Conservation (phyloP, 2,113 vertebrate genomes). For the Charadrius vociferus region DNA sequence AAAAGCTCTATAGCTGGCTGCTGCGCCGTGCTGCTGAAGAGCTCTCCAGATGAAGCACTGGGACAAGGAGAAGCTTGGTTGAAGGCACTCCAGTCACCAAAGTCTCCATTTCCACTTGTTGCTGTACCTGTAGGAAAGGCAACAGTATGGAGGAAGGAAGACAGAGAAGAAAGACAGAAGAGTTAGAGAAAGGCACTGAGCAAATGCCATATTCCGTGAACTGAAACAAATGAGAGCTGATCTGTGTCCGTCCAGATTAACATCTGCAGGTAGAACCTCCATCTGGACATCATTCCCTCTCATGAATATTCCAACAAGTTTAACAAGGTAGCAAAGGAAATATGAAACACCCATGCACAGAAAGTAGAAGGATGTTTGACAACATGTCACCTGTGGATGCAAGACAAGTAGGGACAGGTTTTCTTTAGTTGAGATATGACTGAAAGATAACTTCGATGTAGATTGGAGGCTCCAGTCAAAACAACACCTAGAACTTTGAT, state of each 20-base stretch:
- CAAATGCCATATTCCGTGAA: conserved; percentile 60
- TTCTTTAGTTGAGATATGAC: background rate
- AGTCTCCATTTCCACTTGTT: conserved; percentile 87
- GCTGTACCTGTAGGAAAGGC: conserved; percentile 66
- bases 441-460: background rate
- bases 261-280: conserved; percentile 86
- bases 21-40: conserved; percentile 71
- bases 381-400: conserved; percentile 35
- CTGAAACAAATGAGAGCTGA: conserved; percentile 87
- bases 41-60: conserved; percentile 67
- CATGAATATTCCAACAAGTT: conserved; percentile 87
- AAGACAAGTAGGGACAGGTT: conserved; percentile 25
- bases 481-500: background rate
- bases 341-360: conserved; percentile 29
- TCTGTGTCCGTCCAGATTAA: conserved; percentile 88
- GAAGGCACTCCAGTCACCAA: conserved; percentile 97
- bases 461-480: background rate
- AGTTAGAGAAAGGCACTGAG: conserved; percentile 37
- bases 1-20: conserved; percentile 67
- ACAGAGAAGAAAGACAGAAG: conserved; percentile 10
- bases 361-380: conserved; percentile 9
- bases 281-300: conserved; percentile 82
- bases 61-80: conserved; percentile 81
- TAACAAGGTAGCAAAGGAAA: conserved; percentile 71
- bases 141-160: background rate